These are phyloP conservation scores for Procambarus clarkii DNA, from an alignment of 1,140 invertebrate species.

Conservation along the genomic window DNA sequence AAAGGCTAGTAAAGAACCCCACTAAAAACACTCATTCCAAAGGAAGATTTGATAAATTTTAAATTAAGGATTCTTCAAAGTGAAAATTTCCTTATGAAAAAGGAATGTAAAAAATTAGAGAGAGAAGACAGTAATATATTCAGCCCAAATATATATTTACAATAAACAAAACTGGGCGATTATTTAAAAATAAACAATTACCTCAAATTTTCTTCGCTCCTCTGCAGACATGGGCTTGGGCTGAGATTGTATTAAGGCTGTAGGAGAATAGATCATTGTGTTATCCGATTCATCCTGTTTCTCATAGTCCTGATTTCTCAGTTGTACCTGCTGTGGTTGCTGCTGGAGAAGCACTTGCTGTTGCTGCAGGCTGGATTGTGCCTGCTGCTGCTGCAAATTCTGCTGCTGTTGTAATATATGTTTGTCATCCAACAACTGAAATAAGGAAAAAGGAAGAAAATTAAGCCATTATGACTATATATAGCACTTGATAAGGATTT, in stretches of 20 bases:
- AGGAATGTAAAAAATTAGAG: too few species aligned
- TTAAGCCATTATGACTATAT: too few species aligned
- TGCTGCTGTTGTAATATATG: constrained; percentile 54
- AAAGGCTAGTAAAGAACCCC: too few species aligned
- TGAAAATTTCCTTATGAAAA: too few species aligned
- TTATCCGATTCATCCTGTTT: constrained; percentile 11
- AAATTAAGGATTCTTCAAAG: too few species aligned
- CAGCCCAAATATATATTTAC: neutral
- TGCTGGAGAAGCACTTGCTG: constrained; percentile 27
- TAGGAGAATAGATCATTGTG: constrained; percentile 50
- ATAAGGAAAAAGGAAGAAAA: neutral
- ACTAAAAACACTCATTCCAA: too few species aligned
- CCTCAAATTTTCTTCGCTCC: constrained; percentile 76
- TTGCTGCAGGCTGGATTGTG: constrained; percentile 57
- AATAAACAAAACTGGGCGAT: neutral
- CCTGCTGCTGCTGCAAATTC: constrained; percentile 32
- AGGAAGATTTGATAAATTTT: too few species aligned
- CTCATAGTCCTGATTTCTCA: constrained; percentile 20
- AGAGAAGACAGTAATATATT: too few species aligned
- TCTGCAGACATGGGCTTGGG: constrained; percentile 74
- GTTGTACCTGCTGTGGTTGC: constrained; percentile 30
- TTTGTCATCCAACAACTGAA: constrained; percentile 33
- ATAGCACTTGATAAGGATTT: too few species aligned
- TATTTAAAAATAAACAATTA: neutral
- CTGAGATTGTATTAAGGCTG: constrained; percentile 47